Conservation (phyloP, 2,888 invertebrate genomes). For the Gasteruption jaculator region DNA sequence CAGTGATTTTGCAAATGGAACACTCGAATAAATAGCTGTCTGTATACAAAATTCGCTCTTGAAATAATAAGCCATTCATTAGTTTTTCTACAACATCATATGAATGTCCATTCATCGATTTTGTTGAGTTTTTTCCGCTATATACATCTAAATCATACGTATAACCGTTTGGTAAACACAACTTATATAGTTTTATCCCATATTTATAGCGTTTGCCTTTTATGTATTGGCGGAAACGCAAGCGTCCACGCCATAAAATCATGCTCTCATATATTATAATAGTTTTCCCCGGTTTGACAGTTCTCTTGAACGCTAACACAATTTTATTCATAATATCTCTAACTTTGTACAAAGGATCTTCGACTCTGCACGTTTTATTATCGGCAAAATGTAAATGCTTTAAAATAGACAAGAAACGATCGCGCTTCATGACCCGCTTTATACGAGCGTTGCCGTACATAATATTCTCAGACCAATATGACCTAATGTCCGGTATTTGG, state of each 20-base stretch:
- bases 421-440: background rate
- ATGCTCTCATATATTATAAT: constrained; percentile 11
- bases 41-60: constrained; percentile 10
- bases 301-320: background rate
- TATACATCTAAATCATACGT: constrained; percentile 11
- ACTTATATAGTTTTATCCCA: constrained; percentile 11
- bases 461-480: constrained; percentile 9
- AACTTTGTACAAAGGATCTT: too few species aligned
- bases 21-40: constrained; percentile 10
- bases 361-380: too few species aligned
- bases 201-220: constrained; percentile 13
- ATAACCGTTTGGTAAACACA: too few species aligned
- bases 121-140: constrained; percentile 3
- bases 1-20: constrained; percentile 11
- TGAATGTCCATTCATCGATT: constrained; percentile 9
- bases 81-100: constrained; percentile 11
- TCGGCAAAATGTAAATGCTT: too few species aligned
- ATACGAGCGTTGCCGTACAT: constrained; percentile 6
- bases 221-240: constrained; percentile 12
- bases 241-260: constrained; percentile 11
- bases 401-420: background rate
- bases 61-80: constrained; percentile 15
- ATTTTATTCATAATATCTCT: too few species aligned
- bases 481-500: constrained; percentile 12
- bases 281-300: too few species aligned